Evolutionary conservation across 1,140 invertebrate genomes (phyloP).

Genomic region (Penaeus chinensis): DNA sequence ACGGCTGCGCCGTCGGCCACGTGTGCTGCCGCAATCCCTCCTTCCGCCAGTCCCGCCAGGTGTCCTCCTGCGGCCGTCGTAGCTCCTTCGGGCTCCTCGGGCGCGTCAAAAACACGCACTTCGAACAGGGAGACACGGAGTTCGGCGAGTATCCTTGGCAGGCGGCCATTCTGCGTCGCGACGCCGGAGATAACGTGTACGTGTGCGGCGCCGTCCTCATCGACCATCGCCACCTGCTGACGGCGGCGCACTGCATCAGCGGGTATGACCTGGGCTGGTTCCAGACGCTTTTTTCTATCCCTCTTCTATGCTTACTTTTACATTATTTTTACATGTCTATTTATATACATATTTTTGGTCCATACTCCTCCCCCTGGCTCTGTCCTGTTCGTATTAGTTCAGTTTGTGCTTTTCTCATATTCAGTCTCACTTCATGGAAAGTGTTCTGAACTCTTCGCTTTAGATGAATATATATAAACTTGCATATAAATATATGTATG

Average conservation of each 20-base stretch:
- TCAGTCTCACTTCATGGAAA: neutral
- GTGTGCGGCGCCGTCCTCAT: constrained; percentile 92
- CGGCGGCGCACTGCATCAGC: constrained; percentile 91
- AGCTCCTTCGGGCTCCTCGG: constrained; percentile 43
- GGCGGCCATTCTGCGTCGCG: constrained; percentile 90
- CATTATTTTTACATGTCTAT: too few species aligned
- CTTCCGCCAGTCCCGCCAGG: constrained; percentile 34
- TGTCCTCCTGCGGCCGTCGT: constrained; percentile 39
- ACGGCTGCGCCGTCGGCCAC: constrained; percentile 29
- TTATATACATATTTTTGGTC: too few species aligned
- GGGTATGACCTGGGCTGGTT: constrained; percentile 74
- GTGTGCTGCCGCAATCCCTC: constrained; percentile 54
- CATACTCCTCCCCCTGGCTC: too few species aligned
- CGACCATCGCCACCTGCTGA: constrained; percentile 84
- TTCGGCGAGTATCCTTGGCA: constrained; percentile 79
- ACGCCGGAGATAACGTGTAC: constrained; percentile 88
- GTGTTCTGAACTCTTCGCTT: neutral
- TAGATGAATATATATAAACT: neutral
- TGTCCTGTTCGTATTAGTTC: too few species aligned
- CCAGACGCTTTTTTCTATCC: neutral
- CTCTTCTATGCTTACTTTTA: neutral
- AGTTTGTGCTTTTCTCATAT: neutral
- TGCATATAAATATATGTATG: neutral
- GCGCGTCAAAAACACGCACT: constrained; percentile 50
- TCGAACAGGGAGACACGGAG: constrained; percentile 53